phyloP scores from a whole-genome alignment of 2,797 vertebrate genomes.

The Myripristis murdjan region DNA sequence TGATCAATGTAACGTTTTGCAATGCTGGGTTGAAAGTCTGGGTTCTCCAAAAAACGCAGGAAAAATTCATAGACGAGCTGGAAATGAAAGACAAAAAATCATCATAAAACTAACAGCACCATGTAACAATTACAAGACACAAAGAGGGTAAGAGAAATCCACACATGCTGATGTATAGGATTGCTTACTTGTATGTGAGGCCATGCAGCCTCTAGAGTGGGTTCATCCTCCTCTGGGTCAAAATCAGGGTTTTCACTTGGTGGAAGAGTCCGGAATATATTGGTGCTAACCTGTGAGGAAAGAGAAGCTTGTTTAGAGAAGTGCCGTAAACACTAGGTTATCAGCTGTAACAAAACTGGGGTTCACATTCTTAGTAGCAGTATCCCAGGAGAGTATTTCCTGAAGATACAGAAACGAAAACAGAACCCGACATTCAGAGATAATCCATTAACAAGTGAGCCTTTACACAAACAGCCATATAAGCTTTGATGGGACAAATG shows the following conservation, averaged over 20 bases:
- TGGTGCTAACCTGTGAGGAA: constrained; percentile 91
- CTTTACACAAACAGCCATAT: not conserved
- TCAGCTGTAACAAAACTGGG: not conserved
- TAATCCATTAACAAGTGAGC: not conserved
- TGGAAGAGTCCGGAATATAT: constrained; percentile 97
- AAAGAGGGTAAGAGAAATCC: not conserved
- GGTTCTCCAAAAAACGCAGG: constrained; percentile 96
- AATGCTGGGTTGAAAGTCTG: constrained; percentile 97
- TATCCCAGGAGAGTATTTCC: not conserved
- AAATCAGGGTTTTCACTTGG: constrained; percentile 98
- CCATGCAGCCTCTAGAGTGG: constrained; percentile 97
- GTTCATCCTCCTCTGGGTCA: constrained; percentile 98
- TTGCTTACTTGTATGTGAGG: constrained; percentile 95
- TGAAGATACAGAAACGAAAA: not conserved
- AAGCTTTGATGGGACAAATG: not conserved
- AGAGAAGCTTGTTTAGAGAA: not conserved
- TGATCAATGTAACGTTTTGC: constrained; percentile 97
- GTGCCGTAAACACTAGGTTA: not conserved
- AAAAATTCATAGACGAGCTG: constrained; percentile 99
- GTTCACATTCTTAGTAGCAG: not conserved
- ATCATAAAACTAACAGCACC: constrained; percentile 9
- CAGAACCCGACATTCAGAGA: not conserved
- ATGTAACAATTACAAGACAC: not conserved
- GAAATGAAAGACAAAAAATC: constrained; percentile 34
- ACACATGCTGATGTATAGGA: not conserved